These are phyloP conservation scores for Patella caerulea DNA, from an alignment of 2,888 invertebrate species.

Conservation along the genomic window DNA sequence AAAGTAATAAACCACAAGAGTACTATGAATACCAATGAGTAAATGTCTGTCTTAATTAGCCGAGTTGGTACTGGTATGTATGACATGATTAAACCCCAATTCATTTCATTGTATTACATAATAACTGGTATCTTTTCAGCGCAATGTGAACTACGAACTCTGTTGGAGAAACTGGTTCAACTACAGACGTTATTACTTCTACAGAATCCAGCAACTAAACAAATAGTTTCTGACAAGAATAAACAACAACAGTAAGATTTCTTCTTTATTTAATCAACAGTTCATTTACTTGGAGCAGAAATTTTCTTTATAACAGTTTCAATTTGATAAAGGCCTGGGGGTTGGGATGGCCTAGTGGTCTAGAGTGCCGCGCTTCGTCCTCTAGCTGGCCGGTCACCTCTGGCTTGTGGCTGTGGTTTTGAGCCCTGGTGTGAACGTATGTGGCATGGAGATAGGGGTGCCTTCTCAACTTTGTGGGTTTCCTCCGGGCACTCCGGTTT, in stretches of 20 bases:
- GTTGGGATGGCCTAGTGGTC: too few species aligned
- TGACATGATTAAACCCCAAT: background rate
- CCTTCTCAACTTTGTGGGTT: too few species aligned
- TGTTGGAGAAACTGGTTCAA: constrained; percentile 76
- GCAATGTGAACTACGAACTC: constrained; percentile 75
- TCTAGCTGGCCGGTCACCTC: too few species aligned
- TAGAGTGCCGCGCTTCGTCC: too few species aligned
- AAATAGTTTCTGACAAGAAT: constrained; percentile 63
- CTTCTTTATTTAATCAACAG: background rate
- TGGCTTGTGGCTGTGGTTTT: too few species aligned
- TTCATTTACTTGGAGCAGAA: too few species aligned
- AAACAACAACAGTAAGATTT: background rate
- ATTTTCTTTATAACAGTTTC: too few species aligned
- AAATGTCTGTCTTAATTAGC: background rate
- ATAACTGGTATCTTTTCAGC: constrained; percentile 64
- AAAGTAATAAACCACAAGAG: background rate
- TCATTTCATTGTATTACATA: background rate
- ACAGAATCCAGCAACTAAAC: constrained; percentile 79
- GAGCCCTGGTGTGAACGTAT: too few species aligned
- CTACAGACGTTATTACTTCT: constrained; percentile 75
- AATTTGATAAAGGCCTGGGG: too few species aligned
- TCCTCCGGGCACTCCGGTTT: too few species aligned
- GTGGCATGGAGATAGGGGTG: too few species aligned
- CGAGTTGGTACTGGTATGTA: background rate
- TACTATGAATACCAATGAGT: background rate